phyloP scores from a whole-genome alignment of 2,113 vertebrate genomes.

The Onychorhynchus coronatus region DNA sequence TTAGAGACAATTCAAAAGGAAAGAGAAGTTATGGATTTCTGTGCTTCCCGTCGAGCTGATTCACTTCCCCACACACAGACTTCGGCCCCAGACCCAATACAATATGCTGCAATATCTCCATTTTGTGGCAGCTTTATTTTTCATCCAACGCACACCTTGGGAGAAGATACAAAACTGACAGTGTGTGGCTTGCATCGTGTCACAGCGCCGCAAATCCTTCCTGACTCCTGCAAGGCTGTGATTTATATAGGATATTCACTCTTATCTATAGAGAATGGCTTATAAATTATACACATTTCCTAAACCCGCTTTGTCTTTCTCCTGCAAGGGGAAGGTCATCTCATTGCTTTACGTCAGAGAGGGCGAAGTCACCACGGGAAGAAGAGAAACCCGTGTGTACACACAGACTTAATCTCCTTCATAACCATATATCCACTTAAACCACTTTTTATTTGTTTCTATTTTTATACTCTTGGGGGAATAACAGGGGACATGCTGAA shows the following conservation, averaged over 20 bases:
- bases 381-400: background rate
- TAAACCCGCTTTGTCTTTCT: background rate
- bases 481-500: background rate
- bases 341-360: background rate
- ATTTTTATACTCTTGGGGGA: background rate
- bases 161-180: background rate
- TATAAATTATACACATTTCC: background rate
- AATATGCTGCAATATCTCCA: fast-evolving
- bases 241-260: background rate
- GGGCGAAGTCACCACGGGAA: background rate
- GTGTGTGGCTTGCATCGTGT: background rate
- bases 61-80: background rate
- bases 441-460: constrained; percentile 2
- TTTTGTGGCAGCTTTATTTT: background rate
- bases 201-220: background rate
- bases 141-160: background rate
- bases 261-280: background rate
- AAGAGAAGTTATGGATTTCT: background rate
- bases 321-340: constrained; percentile 33
- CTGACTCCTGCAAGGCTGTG: background rate
- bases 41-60: background rate
- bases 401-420: background rate
- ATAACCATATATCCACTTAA: background rate
- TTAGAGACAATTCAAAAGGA: background rate
- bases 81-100: background rate